Base-by-base conservation (phyloP, 2,797 vertebrate genomes). In the Pseudochaenichthys georgianus region DNA sequence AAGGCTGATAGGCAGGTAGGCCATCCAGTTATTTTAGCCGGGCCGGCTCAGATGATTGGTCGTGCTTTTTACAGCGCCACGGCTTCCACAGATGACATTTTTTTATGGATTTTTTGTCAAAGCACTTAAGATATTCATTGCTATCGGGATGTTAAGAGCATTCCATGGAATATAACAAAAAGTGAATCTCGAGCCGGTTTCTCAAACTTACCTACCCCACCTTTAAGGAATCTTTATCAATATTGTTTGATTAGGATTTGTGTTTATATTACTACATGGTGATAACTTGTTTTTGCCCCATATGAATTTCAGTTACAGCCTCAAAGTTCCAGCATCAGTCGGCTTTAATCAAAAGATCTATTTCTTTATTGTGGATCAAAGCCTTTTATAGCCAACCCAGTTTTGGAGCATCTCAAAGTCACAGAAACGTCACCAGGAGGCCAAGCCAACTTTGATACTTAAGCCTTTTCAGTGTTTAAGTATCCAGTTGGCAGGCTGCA, bases 321-420 rank as follows among this genome's bases (percentile, higher is more conserved):
- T 47, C 13, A 38, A 47, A 54, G 17, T 41, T 48, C 43, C 51
- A 63, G 31, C 41, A n/a, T 50, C 2, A 0, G 43, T 19, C 2
- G 6, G 62, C 21, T 2, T 51, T 60, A 42, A 42, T 34, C 55
- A 28, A 45, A 38, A 60, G 42, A 68, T 68, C 2, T 42, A 55
- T 47, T 57, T 78, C 61, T 53, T 21, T 64, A 54, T 53, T 54
- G 60, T 69, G 70, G 19, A 54, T 50, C 31, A 43, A 51, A 41
- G 16, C 1, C 5, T 9, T 80, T 70, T 53, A 19, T 74, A 48
- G 66, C 64, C 10, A 41, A 68, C 13, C 8, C 15, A 19, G 67
- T 69, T 51, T 51, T 76, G 47, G 43, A 17, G 13, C 48, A 31
- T 46, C 41, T 63, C 19, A 73, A 42, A 47, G 55, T 73, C 41